Conservation (phyloP, 2,797 vertebrate species). For the Leucoraja ocellata region DNA sequence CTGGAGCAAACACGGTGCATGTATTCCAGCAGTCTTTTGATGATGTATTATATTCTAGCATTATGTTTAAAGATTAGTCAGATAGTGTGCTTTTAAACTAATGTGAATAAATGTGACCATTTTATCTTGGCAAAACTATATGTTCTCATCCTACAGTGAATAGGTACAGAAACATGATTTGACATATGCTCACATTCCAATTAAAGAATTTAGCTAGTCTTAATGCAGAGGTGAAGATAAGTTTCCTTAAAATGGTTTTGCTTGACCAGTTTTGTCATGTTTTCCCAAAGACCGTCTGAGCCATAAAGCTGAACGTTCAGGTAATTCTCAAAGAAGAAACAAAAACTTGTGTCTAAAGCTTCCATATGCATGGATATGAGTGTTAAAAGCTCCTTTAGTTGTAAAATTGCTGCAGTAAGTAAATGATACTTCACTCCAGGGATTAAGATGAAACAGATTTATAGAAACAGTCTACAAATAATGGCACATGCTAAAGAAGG, state of each 20-base stretch:
- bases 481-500: not conserved
- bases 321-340: slow-evolving; percentile 1
- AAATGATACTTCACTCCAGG: slow-evolving; percentile 31
- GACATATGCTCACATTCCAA: not conserved
- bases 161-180: slow-evolving; percentile 7
- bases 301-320: slow-evolving; percentile 29
- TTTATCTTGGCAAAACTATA: not conserved
- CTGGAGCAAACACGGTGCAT: too few species aligned
- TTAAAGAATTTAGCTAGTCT: slow-evolving; percentile 1
- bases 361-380: not conserved
- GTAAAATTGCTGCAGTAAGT: slow-evolving; percentile 32
- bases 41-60: too few species aligned
- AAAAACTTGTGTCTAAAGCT: not conserved
- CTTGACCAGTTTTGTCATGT: slow-evolving; percentile 15
- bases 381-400: slow-evolving; percentile 25
- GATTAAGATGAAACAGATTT: slow-evolving; percentile 37
- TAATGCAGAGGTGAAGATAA: not conserved
- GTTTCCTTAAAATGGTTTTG: slow-evolving; percentile 17
- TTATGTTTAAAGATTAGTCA: not conserved
- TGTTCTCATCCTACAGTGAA: not conserved
- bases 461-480: slow-evolving; percentile 22
- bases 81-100: not conserved
- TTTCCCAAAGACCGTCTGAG: not conserved
- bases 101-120: not conserved
- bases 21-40: too few species aligned